These are phyloP conservation scores for Caenorhabditis parvicauda DNA, from an alignment of 2,888 invertebrate genomes.

Conservation along the genomic window DNA sequence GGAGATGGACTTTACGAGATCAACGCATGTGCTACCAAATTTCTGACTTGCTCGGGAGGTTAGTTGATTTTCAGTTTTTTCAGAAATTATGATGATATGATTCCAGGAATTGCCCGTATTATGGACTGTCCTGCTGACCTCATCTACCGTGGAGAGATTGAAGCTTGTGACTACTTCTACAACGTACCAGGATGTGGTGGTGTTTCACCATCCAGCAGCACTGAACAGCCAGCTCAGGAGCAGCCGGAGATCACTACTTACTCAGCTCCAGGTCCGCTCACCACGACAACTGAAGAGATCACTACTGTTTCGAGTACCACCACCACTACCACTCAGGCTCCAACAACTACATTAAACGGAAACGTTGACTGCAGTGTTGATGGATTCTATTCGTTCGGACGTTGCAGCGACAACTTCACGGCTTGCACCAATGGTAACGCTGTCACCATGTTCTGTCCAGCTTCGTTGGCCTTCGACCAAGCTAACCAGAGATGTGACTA, in stretches of 20 bases:
- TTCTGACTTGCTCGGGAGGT: constrained; percentile 23
- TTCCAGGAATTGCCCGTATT: constrained; percentile 16
- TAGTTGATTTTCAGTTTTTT: neutral
- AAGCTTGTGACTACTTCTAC: constrained; percentile 15
- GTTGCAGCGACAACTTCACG: constrained; percentile 23
- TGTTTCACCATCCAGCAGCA: constrained; percentile 1
- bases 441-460: constrained; percentile 25
- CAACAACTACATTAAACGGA: constrained; percentile 3
- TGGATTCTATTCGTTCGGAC: constrained; percentile 26
- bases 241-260: constrained; percentile 2
- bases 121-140: constrained; percentile 23
- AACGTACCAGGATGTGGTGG: constrained; percentile 12
- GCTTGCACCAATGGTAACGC: constrained; percentile 24
- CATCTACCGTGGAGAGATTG: constrained; percentile 12
- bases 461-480: constrained; percentile 25
- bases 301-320: neutral
- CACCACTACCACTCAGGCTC: neutral
- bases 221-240: neutral
- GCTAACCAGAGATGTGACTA: constrained; percentile 22
- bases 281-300: neutral
- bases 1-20: constrained; percentile 19
- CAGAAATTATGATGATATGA: neutral
- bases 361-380: constrained; percentile 7
- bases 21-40: constrained; percentile 17
- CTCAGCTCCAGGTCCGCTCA: neutral